Percentiles rank a stretch among this genome's conserved stretches.
Evolutionary conservation across 2,113 vertebrate genomes (phyloP).

Genomic region (Mastomys natalensis): DNA sequence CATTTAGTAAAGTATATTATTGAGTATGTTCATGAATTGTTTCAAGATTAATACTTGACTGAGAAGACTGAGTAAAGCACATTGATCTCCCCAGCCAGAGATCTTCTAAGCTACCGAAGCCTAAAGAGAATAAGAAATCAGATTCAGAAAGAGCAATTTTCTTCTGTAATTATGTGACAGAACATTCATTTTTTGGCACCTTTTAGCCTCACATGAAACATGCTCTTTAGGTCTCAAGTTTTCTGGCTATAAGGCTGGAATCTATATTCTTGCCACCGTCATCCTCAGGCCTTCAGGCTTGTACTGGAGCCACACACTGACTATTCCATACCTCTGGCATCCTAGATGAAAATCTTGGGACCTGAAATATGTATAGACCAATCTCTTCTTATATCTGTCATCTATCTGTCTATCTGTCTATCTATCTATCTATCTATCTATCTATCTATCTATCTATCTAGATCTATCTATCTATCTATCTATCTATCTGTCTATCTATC

Average conservation of each 20-base stretch:
- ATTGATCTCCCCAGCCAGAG: neutral
- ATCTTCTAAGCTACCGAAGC: neutral
- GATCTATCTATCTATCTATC: neutral
- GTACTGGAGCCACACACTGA: neutral
- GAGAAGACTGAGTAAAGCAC: neutral
- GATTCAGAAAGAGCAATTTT: slow-evolving; percentile 2
- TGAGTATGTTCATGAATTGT: neutral
- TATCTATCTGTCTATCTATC: neutral
- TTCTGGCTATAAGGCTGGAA: neutral
- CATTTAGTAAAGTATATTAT: neutral
- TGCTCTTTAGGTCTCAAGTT: neutral
- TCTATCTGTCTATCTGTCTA: neutral
- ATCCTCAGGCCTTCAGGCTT: neutral
- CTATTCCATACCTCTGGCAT: neutral
- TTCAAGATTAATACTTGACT: neutral
- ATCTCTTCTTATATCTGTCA: neutral
- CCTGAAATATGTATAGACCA: neutral
- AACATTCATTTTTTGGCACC: neutral
- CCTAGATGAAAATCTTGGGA: neutral
- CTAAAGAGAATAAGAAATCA: neutral
- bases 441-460: too few relatives aligned
- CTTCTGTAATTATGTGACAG: neutral
- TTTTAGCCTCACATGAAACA: neutral
- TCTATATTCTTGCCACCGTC: neutral
- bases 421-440: neutral